These are phyloP conservation scores for Sakesphorus luctuosus DNA, from an alignment of 2,113 vertebrate genomes.

Conservation along the genomic window DNA sequence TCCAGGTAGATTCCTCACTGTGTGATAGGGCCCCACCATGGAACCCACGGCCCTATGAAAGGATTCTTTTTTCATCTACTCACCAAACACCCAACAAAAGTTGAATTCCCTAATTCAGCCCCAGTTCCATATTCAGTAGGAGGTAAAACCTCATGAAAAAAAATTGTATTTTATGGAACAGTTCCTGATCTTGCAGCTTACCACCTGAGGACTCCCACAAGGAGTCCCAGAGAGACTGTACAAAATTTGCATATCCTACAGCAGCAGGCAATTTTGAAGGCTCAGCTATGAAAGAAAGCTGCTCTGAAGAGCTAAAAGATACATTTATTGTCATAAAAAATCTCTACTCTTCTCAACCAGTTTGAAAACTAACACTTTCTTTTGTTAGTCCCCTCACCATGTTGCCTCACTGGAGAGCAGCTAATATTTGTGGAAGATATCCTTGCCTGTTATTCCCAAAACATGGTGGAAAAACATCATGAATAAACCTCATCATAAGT, in stretches of 20 bases:
- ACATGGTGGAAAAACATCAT: neutral
- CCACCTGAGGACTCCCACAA: neutral
- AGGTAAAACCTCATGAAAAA: slow-evolving; percentile 16
- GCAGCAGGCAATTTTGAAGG: neutral
- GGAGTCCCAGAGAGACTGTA: neutral
- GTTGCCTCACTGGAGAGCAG: neutral
- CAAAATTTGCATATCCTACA: neutral
- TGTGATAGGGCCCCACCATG: neutral
- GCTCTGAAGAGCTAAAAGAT: neutral
- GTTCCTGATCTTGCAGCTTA: neutral
- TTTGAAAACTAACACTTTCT: neutral
- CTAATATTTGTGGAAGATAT: neutral
- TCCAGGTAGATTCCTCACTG: neutral
- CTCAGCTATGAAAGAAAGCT: neutral
- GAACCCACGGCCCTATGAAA: neutral
- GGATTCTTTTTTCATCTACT: neutral
- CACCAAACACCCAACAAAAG: neutral
- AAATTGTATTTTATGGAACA: neutral
- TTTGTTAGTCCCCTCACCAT: neutral
- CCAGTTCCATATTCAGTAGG: neutral
- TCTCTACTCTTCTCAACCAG: neutral
- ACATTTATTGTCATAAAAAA: neutral
- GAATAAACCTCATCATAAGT: neutral
- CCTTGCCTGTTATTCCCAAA: neutral
- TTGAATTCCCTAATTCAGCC: neutral